A percentile compares a stretch with the other conserved stretches of the same genome.
These are phyloP conservation scores for Sceloporus undulatus DNA, from an alignment of 2,113 vertebrate species.

Conservation along the genomic window DNA sequence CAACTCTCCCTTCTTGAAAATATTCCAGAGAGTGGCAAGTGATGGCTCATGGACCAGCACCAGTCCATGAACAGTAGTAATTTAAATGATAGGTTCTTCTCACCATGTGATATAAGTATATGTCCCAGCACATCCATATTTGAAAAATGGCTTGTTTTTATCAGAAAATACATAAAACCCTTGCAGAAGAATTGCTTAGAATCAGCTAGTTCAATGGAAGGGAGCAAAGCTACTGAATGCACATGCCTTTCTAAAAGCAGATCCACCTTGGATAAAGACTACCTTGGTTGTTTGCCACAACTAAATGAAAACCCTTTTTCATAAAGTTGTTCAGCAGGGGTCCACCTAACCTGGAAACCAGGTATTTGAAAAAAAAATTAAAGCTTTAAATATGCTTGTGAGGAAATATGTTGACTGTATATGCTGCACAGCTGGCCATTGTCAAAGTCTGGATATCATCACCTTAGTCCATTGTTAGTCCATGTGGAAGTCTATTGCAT, in stretches of 20 bases:
- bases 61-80: too few relatives aligned
- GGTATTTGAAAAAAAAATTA: constrained; percentile 12
- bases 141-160: neutral
- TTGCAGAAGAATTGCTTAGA: neutral
- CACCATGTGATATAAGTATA: neutral
- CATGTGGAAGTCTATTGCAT: constrained; percentile 20
- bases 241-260: neutral
- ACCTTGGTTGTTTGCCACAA: neutral
- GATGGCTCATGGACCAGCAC: too few relatives aligned
- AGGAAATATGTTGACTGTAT: neutral
- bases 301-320: constrained; percentile 14
- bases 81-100: neutral
- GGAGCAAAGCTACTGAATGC: neutral
- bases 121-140: neutral
- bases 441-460: neutral
- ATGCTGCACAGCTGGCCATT: neutral
- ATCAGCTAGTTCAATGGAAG: neutral
- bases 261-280: neutral
- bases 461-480: neutral
- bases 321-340: constrained; percentile 8
- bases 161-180: neutral
- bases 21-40: too few relatives aligned
- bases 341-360: neutral
- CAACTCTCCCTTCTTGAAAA: too few relatives aligned
- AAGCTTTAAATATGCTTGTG: neutral